phyloP scores from a whole-genome alignment of 2,888 invertebrate genomes.

The Rhodophaea formosa region DNA sequence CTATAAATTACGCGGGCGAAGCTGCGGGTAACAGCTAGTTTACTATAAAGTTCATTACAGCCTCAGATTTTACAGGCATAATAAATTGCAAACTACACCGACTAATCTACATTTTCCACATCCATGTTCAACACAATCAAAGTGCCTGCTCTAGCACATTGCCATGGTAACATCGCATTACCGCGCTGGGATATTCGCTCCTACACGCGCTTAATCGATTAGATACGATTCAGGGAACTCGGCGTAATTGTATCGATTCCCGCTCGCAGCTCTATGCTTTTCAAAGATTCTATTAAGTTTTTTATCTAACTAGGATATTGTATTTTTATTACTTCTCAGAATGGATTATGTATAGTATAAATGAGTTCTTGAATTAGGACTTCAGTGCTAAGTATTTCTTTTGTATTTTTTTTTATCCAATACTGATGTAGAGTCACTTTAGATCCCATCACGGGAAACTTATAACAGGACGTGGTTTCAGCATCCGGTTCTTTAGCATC shows the following conservation, averaged over 20 bases:
- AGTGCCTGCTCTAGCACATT: constrained; percentile 30
- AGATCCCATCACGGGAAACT: not conserved
- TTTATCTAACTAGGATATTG: not conserved
- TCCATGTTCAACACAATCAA: not conserved
- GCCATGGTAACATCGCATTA: constrained; percentile 40
- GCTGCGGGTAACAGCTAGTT: no score
- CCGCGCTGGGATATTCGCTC: constrained; percentile 47
- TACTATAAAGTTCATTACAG: no score
- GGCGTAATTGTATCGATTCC: constrained; percentile 12
- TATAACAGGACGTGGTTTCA: not conserved
- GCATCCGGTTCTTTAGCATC: no score
- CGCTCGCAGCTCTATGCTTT: constrained; percentile 1
- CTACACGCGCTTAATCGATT: constrained; percentile 53
- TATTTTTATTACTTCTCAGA: not conserved
- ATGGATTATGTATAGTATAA: not conserved
- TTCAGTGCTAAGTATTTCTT: no score
- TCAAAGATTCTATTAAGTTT: constrained; percentile 11
- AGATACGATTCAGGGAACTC: constrained; percentile 44
- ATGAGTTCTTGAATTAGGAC: not conserved
- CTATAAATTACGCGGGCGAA: no score
- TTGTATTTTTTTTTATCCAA: no score
- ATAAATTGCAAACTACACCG: no score
- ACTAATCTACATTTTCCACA: no score
- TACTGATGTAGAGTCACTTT: no score
- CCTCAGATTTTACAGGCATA: no score